phyloP scores from a whole-genome alignment of 2,113 vertebrate genomes.

The Channa argus region DNA sequence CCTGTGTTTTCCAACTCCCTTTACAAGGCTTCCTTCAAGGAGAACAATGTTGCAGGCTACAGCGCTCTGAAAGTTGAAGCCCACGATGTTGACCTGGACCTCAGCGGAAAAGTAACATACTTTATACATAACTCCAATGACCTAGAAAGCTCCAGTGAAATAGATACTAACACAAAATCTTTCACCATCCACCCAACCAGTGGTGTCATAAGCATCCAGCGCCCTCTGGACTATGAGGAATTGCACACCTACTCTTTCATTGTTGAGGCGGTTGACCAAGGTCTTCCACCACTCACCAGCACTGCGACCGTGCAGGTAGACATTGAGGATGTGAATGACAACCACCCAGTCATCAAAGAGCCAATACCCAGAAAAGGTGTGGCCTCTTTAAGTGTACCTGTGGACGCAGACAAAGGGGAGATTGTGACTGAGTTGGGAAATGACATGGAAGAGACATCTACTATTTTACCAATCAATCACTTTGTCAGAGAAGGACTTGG shows the following conservation, averaged over 20 bases:
- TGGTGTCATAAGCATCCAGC: constrained; percentile 85
- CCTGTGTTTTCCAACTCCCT: constrained; percentile 85
- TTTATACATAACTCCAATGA: constrained; percentile 79
- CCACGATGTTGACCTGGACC: constrained; percentile 86
- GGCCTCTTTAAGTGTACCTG: constrained; percentile 85
- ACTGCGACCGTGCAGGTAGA: constrained; percentile 84
- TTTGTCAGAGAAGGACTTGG: constrained; percentile 53
- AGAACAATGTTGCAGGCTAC: constrained; percentile 84
- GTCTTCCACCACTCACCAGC: constrained; percentile 86
- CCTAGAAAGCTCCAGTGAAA: constrained; percentile 56
- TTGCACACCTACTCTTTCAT: constrained; percentile 84
- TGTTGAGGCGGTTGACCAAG: constrained; percentile 88
- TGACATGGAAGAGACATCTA: constrained; percentile 29
- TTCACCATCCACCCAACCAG: constrained; percentile 85
- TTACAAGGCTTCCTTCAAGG: constrained; percentile 83
- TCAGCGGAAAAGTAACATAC: constrained; percentile 89
- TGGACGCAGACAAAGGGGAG: constrained; percentile 85
- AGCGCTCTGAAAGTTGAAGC: constrained; percentile 86
- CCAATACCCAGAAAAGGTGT: constrained; percentile 83
- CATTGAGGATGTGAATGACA: constrained; percentile 91
- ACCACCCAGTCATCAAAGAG: constrained; percentile 84
- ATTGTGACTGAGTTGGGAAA: constrained; percentile 78
- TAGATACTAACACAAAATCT: constrained; percentile 39
- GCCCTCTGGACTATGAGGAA: constrained; percentile 88
- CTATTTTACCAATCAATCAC: constrained; percentile 23